phyloP scores from a whole-genome alignment of 2,888 invertebrate genomes.

The Poecilus cupreus region DNA sequence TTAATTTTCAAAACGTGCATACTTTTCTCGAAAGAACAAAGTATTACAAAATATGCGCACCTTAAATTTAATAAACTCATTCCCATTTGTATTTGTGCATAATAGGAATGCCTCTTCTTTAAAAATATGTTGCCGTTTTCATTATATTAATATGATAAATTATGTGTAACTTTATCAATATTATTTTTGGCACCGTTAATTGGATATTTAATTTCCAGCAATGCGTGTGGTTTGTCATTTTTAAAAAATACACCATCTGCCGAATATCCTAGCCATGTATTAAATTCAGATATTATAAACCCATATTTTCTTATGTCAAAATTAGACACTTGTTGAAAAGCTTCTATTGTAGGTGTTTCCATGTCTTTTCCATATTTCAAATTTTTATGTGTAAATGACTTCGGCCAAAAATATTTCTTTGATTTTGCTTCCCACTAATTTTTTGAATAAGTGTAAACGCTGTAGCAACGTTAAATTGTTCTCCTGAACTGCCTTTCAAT shows the following conservation, averaged over 20 bases:
- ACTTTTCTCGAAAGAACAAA: neutral
- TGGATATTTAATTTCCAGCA: slow-evolving; percentile 60
- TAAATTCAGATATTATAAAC: slow-evolving; percentile 53
- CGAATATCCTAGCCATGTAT: slow-evolving; percentile 59
- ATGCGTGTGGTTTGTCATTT: slow-evolving; percentile 50
- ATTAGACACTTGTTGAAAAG: slow-evolving; percentile 36
- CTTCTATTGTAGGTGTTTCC: too few species aligned
- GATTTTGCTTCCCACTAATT: slow-evolving; percentile 56
- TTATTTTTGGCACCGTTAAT: slow-evolving; percentile 42
- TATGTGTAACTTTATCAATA: neutral
- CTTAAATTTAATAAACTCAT: neutral
- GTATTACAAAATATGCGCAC: neutral
- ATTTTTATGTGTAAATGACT: slow-evolving; percentile 57
- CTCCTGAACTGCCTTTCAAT: slow-evolving; percentile 57
- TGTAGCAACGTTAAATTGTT: slow-evolving; percentile 58
- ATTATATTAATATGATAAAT: neutral
- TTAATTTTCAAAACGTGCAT: neutral
- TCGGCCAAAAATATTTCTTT: slow-evolving; percentile 51
- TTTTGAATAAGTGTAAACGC: slow-evolving; percentile 55
- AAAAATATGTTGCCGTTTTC: neutral
- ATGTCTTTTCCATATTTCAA: slow-evolving; percentile 43
- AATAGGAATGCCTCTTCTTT: neutral
- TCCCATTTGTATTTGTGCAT: neutral
- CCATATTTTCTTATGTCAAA: slow-evolving; percentile 53
- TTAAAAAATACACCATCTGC: slow-evolving; percentile 58